A percentile compares a stretch with the other conserved stretches of the same genome.
phyloP scores from a whole-genome alignment of 2,113 vertebrate species.

The Lepidothrix coronata region DNA sequence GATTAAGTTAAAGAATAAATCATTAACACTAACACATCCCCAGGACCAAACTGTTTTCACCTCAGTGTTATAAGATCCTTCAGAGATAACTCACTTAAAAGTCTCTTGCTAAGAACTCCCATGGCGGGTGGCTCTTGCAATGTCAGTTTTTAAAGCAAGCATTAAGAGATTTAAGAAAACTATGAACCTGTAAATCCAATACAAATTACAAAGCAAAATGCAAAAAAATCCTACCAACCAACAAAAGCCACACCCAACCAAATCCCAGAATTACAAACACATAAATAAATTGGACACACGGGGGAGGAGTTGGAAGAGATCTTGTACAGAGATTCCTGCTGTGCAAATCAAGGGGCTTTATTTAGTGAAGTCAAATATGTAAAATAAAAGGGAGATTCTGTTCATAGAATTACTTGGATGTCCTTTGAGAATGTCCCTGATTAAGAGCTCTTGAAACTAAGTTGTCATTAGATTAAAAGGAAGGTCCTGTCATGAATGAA shows the following conservation, averaged over 20 bases:
- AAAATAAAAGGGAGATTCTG: not conserved
- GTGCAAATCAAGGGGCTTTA: not conserved
- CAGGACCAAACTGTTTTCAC: not conserved
- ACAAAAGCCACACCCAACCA: not conserved
- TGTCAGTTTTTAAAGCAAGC: not conserved
- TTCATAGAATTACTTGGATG: not conserved
- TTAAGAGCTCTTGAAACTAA: not conserved
- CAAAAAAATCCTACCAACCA: not conserved
- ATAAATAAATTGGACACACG: not conserved
- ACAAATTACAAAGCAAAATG: not conserved
- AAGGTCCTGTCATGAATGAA: not conserved
- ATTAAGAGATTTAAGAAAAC: not conserved
- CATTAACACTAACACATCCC: not conserved
- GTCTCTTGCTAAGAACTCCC: not conserved
- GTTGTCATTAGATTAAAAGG: not conserved
- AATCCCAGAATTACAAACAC: not conserved
- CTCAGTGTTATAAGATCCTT: not conserved
- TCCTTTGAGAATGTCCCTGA: not conserved
- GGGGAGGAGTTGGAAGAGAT: not conserved
- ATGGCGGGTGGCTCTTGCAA: not conserved
- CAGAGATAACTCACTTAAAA: not conserved
- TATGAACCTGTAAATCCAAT: not conserved
- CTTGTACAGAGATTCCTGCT: not conserved
- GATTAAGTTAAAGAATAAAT: not conserved
- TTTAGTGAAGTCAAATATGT: not conserved